These are phyloP conservation scores for Synergus gifuensis DNA, from an alignment of 2,888 invertebrate species.

Conservation along the genomic window DNA sequence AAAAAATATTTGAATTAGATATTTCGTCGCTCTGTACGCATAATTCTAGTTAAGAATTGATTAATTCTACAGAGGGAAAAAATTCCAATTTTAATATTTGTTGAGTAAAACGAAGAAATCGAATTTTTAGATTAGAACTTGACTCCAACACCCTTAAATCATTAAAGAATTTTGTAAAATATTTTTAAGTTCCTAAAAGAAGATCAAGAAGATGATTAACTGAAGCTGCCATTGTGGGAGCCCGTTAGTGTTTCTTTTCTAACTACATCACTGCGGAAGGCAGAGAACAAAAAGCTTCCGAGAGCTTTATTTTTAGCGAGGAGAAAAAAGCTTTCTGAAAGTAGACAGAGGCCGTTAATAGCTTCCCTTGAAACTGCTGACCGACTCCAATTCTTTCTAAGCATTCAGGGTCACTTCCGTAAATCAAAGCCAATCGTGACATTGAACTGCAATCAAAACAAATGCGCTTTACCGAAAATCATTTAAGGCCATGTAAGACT, in stretches of 20 bases:
- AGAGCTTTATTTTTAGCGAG: constrained; percentile 12
- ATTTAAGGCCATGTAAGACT: too few relatives aligned
- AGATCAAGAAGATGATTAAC: neutral
- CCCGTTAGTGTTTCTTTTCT: neutral
- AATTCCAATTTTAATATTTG: too few relatives aligned
- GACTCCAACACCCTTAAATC: too few relatives aligned
- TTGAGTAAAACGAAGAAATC: too few relatives aligned
- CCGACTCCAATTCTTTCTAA: constrained; percentile 16
- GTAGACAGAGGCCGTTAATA: constrained; percentile 17
- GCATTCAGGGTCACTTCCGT: constrained; percentile 35
- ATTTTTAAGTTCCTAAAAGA: neutral
- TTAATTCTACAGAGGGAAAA: too few relatives aligned
- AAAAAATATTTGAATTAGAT: too few relatives aligned
- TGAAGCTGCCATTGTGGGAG: too few relatives aligned
- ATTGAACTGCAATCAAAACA: constrained; percentile 7
- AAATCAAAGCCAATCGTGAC: constrained; percentile 38
- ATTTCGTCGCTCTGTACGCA: too few relatives aligned
- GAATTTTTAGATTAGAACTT: too few relatives aligned
- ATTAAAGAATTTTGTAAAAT: neutral
- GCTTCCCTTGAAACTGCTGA: constrained; percentile 31
- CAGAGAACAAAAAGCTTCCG: neutral
- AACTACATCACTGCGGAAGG: neutral
- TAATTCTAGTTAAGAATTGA: too few relatives aligned
- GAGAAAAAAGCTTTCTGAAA: constrained; percentile 20
- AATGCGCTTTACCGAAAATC: constrained; percentile 1